Evolutionary conservation across 2,888 invertebrate species (phyloP).

Genomic region (Chrysolina oricalcia): DNA sequence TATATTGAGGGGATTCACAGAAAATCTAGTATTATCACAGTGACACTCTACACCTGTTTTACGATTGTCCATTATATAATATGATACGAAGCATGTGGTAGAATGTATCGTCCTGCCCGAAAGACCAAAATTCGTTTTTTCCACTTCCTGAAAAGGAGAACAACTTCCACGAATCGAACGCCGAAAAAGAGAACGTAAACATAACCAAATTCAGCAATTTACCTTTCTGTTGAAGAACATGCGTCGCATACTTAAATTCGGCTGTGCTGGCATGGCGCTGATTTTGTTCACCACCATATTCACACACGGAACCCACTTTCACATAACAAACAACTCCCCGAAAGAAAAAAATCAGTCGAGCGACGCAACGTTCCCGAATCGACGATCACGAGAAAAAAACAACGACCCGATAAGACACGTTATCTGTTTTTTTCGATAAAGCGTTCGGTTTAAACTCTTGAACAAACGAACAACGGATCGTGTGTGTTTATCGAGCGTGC

Average conservation of each 20-base stretch:
- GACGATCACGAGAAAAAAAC: constrained; percentile 9
- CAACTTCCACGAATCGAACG: constrained; percentile 3
- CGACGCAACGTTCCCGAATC: constrained; percentile 7
- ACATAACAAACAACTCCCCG: constrained; percentile 46
- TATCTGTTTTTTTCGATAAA: constrained; percentile 39
- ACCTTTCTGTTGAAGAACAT: constrained; percentile 68
- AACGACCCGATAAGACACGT: constrained; percentile 33
- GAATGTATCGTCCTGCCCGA: too few relatives aligned
- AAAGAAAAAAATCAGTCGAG: not conserved
- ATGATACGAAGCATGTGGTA: too few relatives aligned
- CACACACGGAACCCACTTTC: constrained; percentile 42
- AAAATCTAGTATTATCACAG: too few relatives aligned
- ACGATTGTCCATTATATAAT: not conserved
- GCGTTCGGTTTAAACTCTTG: constrained; percentile 28
- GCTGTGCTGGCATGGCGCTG: constrained; percentile 66
- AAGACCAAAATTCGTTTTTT: not conserved
- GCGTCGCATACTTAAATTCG: constrained; percentile 66
- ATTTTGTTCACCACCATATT: constrained; percentile 70
- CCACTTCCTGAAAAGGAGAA: not conserved
- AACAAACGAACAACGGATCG: not conserved
- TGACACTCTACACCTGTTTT: too few relatives aligned
- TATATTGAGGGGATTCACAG: too few relatives aligned
- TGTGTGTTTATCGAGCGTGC: not conserved
- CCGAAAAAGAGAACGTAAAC: not conserved
- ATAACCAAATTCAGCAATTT: constrained; percentile 30